phyloP scores from a whole-genome alignment of 2,113 vertebrate species.

The Halichoerus grypus region DNA sequence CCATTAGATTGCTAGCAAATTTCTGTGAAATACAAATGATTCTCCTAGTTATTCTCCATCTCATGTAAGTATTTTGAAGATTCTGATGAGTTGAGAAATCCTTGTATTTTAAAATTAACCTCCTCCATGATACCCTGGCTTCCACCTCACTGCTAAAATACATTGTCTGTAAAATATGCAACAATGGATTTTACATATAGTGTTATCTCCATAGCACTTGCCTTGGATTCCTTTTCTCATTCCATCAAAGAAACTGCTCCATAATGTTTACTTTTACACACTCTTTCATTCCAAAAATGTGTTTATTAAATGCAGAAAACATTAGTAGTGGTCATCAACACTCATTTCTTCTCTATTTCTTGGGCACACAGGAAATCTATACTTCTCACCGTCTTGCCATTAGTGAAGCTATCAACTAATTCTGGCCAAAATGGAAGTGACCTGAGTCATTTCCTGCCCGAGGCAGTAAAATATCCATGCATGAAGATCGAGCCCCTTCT shows the following conservation, averaged over 20 bases:
- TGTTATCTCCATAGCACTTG: background rate
- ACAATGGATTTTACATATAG: background rate
- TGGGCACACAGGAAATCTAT: background rate
- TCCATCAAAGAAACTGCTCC: background rate
- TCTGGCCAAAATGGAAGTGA: background rate
- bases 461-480: background rate
- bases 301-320: conserved; percentile 22
- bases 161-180: background rate
- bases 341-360: background rate
- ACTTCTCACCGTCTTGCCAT: background rate
- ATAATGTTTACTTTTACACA: background rate
- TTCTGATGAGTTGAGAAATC: background rate
- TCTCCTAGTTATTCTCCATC: background rate
- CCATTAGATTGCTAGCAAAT: background rate
- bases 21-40: background rate
- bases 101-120: background rate
- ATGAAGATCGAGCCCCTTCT: background rate
- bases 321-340: background rate
- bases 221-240: background rate
- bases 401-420: background rate
- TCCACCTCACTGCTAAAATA: background rate
- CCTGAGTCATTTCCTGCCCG: background rate
- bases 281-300: background rate
- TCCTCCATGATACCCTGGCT: background rate
- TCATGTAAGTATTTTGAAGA: background rate